Base-by-base conservation (phyloP, 35 echinoderm and acorn worm species). In the Diadema setosum region DNA sequence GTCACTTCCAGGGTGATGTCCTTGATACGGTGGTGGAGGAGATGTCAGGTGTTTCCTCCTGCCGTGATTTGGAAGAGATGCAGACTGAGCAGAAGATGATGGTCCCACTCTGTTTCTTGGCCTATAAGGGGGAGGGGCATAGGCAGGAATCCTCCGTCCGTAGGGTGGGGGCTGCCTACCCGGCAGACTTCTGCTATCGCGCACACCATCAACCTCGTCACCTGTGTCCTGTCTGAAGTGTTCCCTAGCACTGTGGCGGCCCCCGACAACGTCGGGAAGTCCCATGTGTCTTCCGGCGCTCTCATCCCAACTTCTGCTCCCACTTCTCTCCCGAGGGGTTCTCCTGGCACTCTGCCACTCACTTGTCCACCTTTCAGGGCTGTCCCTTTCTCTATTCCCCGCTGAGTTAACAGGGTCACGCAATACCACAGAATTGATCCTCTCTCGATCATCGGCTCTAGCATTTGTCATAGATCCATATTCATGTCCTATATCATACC, bases 221-320 rank as follows among this genome's bases (percentile, higher is more conserved):
- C 40, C 12, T 20, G n/a, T 21, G 3, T 44, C 40, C 40, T 39
- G 73, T n/a, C 27, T 78, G 2, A 41, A 44, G 9, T 44, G 73
- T 78, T 78, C 73, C 37, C 73, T 78, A 7, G 33, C 20, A 16
- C 21, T 75, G 16, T 78, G 27, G 7, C 39, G 8, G 37, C 17
- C 29, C 14, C 73, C 73, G 24, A 78, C 17, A 78, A 78, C 73
- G 44, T 78, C 73, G 20, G 73, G 73, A 41, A 78, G 73, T 21
- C 40, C 73, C 25, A 24, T 26, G 8, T 78, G 27, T 39, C 44
- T 33, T n/a, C 40, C 37, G 14, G 40, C 73, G 7, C 73, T 20
- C 37, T 78, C 73, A 44, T 78, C 73, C 73, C 73, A 78, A 25
- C 73, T 78, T 41, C 73, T 78, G 36, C 73, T 78, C 8, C 73